Base-by-base conservation (phyloP, 92 coral and sea anemone genomes). In the Chrysogorgia sp. region DNA sequence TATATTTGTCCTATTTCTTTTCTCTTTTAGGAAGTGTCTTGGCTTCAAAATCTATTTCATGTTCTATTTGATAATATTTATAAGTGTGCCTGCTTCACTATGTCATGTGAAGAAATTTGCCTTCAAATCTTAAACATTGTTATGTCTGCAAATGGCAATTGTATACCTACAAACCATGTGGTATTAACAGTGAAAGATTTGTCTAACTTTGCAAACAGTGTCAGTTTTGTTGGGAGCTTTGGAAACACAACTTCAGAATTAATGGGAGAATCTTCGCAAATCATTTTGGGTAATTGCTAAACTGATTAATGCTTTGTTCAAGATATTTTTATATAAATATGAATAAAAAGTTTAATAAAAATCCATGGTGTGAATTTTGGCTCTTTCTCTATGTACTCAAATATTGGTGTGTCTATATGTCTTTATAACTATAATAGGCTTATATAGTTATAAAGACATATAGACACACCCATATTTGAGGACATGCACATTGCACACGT, bases 101-200 rank as follows among this genome's bases (percentile, higher is more conserved):
- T 48, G 24, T 32, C 79, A 19, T 72, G 79, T 56, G 79, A 72
- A 21, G 65, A 72, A 72, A 8, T 72, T 34, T 72, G 79, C 52
- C 5, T 72, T 6, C 43, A 55, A 19, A 35, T 72, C 55, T 19
- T 72, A n/a, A 56, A 72, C 34, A 59, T 32, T 52, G n/a, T 72
- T 9, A 10, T 72, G 48, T 58, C 34, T 28, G 31, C 43, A 55
- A 72, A 55, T 72, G 65, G 53, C 19, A 56, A 55, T 17, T 15
- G 0, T 1, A 26, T 72, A 20, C 79, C 79, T 1, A 7, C 35
- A 0, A 41, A 72, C 32, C 63, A 72, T 23, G 13, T 9, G 25
- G 52, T 72, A 48, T 29, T 72, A 12, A 31, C 63, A 34, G 65
- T 53, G 21, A 49, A 45, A 20, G 37, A 41, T 56, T 60, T 69